Conservation (phyloP, 2,888 invertebrate genomes). For the Pharmacophagus antenor region DNA sequence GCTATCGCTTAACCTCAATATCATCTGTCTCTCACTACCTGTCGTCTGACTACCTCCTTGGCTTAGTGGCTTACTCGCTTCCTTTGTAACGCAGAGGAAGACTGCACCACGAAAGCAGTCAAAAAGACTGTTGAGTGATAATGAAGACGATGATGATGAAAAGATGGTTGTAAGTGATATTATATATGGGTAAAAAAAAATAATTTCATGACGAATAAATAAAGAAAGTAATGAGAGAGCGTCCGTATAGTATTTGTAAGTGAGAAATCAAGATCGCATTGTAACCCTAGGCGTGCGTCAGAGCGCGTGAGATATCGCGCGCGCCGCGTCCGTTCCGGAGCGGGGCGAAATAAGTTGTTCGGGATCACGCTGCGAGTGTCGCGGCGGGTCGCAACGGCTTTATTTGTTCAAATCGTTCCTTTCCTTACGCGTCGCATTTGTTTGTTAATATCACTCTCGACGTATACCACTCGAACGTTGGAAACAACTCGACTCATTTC, state of each 20-base stretch:
- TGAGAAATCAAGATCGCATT: conserved; percentile 8
- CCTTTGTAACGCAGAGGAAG: too few species aligned
- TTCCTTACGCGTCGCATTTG: conserved; percentile 35
- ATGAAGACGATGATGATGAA: too few species aligned
- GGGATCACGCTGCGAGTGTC: conserved; percentile 68
- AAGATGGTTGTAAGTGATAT: too few species aligned
- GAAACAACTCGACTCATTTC: conserved; percentile 31
- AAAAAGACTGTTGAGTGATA: too few species aligned
- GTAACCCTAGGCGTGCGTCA: conserved; percentile 49
- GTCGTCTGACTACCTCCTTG: too few species aligned
- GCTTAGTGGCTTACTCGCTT: too few species aligned
- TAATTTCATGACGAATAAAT: too few species aligned
- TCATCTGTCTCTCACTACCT: too few species aligned
- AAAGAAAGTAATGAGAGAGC: not conserved
- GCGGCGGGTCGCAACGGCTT: conserved; percentile 47
- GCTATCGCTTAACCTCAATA: too few species aligned
- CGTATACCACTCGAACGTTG: conserved; percentile 37
- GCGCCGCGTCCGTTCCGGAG: conserved; percentile 56
- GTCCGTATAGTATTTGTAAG: too few species aligned
- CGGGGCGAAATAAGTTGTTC: conserved; percentile 62
- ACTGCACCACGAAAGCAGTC: too few species aligned
- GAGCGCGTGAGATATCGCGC: conserved; percentile 56
- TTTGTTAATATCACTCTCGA: conserved; percentile 43
- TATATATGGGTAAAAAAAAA: too few species aligned
- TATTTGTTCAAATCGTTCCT: conserved; percentile 57